These are phyloP conservation scores for Tetragonisca angustula DNA, from an alignment of 2,888 invertebrate species.

Conservation along the genomic window DNA sequence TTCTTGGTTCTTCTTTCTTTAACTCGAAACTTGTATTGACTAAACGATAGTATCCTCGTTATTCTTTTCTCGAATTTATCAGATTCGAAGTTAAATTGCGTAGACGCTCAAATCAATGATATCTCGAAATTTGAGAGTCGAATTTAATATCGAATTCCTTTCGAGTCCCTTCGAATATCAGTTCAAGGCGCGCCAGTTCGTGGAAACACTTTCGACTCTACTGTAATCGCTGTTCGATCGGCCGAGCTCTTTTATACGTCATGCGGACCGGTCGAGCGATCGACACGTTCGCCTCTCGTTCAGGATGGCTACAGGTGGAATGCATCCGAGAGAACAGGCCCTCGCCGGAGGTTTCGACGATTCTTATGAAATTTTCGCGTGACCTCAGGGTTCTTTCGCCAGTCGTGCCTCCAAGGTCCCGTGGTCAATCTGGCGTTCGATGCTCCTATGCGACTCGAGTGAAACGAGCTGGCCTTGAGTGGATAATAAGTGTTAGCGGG, in stretches of 20 bases:
- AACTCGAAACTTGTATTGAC: too few relatives aligned
- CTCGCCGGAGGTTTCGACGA: slow-evolving; percentile 64
- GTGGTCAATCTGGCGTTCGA: slow-evolving; percentile 24
- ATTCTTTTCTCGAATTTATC: background rate
- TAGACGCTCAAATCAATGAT: too few relatives aligned
- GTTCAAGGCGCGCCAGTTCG: slow-evolving; percentile 15
- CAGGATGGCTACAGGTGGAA: slow-evolving; percentile 51
- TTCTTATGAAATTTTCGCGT: slow-evolving; percentile 67
- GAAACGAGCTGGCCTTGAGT: slow-evolving; percentile 12
- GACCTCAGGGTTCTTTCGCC: slow-evolving; percentile 21
- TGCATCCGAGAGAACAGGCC: slow-evolving; percentile 65
- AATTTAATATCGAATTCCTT: too few relatives aligned
- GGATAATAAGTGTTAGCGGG: background rate
- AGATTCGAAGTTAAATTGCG: background rate
- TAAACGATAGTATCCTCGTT: background rate
- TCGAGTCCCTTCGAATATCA: too few relatives aligned
- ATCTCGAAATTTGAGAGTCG: too few relatives aligned
- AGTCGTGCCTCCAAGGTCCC: slow-evolving; percentile 19
- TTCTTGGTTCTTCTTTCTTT: background rate
- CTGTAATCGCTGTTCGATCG: slow-evolving; percentile 70
- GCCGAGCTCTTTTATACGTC: slow-evolving; percentile 78
- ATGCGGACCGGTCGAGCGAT: slow-evolving; percentile 58
- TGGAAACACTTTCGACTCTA: slow-evolving; percentile 67
- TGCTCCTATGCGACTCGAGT: background rate
- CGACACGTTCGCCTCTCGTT: slow-evolving; percentile 63